phyloP scores from a whole-genome alignment of 2,888 invertebrate genomes.

The Sympetrum striolatum region DNA sequence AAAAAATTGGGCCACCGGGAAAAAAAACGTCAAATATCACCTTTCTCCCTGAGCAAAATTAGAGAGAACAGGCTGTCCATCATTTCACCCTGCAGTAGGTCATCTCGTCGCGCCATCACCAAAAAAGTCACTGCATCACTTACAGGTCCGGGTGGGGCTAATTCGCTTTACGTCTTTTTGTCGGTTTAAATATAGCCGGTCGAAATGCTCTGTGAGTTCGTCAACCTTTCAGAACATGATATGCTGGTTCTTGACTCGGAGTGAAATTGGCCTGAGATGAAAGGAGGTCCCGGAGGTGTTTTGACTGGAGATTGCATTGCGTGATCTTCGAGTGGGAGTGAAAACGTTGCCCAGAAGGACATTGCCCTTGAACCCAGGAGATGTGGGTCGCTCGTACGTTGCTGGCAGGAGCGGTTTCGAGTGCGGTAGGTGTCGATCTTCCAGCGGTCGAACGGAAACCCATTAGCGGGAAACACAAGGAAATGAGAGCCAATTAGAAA shows the following conservation, averaged over 20 bases:
- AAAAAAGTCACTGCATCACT: neutral
- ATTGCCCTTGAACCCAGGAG: conserved; percentile 14
- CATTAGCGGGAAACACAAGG: no score
- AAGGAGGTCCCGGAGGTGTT: neutral
- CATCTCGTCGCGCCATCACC: neutral
- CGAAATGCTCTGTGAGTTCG: neutral
- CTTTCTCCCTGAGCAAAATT: neutral
- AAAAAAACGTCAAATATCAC: neutral
- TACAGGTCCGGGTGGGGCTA: neutral
- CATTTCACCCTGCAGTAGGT: neutral
- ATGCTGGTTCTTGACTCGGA: no score
- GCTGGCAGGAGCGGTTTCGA: neutral
- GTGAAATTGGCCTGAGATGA: no score
- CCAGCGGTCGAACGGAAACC: no score
- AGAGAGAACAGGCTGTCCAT: neutral
- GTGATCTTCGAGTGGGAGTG: neutral
- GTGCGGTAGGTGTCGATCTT: no score
- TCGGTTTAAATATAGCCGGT: neutral
- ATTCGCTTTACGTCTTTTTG: neutral
- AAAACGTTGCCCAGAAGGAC: conserved; percentile 10
- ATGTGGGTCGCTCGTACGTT: conserved; percentile 6
- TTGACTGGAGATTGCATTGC: neutral
- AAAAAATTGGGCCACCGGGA: neutral
- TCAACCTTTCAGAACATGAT: neutral
- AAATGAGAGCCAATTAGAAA: no score